Base-by-base conservation (phyloP, 2,888 invertebrate genomes). In the Junonia oenone region DNA sequence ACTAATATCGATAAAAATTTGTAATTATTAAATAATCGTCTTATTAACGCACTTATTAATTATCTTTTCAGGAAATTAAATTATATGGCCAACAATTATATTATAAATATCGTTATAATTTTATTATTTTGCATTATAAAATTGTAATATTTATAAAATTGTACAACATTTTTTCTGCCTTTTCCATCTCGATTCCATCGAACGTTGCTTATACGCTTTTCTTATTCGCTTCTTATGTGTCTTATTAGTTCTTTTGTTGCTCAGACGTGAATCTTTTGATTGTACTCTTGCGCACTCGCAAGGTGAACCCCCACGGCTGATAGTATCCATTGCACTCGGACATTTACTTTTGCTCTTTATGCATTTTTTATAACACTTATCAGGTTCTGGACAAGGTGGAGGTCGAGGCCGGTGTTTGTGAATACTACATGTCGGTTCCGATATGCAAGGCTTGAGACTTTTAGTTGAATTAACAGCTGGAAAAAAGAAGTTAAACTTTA, bases 361-460 rank as follows among this genome's bases (percentile, higher is more conserved):
- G 62, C 82, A 79, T 66, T 74, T 78, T 46, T 74, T 72, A 65
- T 78, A 85, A 65, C 88, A 89, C 57, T 76, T 69, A 55, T 86
- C 82, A 33, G 84, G 87, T n/a, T 75, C 55, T 9, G 80, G 75
- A 56, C 88, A 88, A 3, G 86, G 83, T 14, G 80, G 68, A 31
- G 81, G 76, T 33, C 80, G 74, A 1, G 83, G 88, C 61, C 84
- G 74, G 61, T 83, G 85, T 48, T 63, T 78, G 69, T 86, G 87
- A 11, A 66, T 69, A 61, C 79, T 80, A 70, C 88, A 87, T 64
- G 78, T 69, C 37, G 88, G 83, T 37, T 75, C 81, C 45, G 87
- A 83, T 51, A 81, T 67, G 64, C 88, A 88, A 43, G 86, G 81
- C 68, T 83, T 85, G 56, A 80, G 33, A 66, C 77, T 71, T 56